Conservation (phyloP, 2,113 vertebrate species). For the Ochotona princeps region DNA sequence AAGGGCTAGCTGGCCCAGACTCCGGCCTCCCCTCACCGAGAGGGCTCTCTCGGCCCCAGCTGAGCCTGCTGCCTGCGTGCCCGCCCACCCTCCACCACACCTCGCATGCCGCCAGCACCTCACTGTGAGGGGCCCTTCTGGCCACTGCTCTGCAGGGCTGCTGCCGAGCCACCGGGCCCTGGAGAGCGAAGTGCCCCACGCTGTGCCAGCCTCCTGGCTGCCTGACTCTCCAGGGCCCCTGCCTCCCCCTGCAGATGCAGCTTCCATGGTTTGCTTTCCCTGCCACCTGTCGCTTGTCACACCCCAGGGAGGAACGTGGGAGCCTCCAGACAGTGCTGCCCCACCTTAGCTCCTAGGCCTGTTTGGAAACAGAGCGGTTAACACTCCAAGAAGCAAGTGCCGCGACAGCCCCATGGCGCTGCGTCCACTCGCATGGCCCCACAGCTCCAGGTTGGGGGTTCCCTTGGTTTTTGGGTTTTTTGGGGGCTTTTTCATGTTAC, state of each 20-base stretch:
- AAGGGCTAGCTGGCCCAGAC: constrained; percentile 84
- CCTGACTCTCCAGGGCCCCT: constrained; percentile 68
- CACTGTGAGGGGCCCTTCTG: constrained; percentile 66
- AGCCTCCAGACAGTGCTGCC: constrained; percentile 84
- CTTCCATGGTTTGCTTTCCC: constrained; percentile 72
- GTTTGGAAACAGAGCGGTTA: constrained; percentile 84
- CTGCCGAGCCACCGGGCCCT: neutral
- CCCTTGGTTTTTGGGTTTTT: constrained; percentile 69
- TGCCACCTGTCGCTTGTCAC: constrained; percentile 84
- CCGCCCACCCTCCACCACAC: constrained; percentile 45
- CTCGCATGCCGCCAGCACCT: constrained; percentile 83
- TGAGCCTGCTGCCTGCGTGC: constrained; percentile 48
- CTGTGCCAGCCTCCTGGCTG: constrained; percentile 72
- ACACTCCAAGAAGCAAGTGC: constrained; percentile 81
- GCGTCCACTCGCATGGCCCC: constrained; percentile 90
- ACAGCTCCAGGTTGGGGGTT: constrained; percentile 55
- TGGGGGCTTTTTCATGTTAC: constrained; percentile 91
- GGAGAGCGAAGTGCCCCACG: neutral
- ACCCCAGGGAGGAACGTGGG: constrained; percentile 83
- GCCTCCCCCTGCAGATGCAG: neutral
- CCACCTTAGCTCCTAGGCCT: constrained; percentile 83
- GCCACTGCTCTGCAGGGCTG: constrained; percentile 79
- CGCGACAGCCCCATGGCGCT: constrained; percentile 84
- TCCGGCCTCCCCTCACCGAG: constrained; percentile 67
- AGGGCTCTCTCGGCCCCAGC: constrained; percentile 79